Percentiles rank a stretch among this genome's conserved stretches.
phyloP scores from a whole-genome alignment of 1,140 invertebrate species.

The Drosophila prosaltans region DNA sequence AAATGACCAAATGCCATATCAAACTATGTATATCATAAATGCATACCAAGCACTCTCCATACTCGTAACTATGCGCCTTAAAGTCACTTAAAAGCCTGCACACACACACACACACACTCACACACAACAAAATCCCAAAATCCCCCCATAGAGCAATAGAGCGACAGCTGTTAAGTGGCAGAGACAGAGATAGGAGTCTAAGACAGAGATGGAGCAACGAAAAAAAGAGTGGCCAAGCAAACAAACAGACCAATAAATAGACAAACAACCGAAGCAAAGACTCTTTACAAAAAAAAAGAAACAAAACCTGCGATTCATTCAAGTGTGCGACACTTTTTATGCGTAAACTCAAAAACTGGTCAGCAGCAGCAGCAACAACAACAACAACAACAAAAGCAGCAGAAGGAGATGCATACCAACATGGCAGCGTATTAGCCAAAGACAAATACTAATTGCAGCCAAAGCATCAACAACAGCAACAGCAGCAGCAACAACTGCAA shows the following conservation, averaged over 20 bases:
- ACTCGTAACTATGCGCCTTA: slow-evolving; percentile 16
- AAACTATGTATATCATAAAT: slow-evolving; percentile 46
- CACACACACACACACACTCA: background rate
- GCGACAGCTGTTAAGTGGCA: slow-evolving; percentile 68
- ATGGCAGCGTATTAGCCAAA: slow-evolving; percentile 81
- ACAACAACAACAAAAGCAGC: slow-evolving; percentile 45
- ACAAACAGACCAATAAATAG: slow-evolving; percentile 74
- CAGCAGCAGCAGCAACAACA: slow-evolving; percentile 28
- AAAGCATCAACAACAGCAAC: slow-evolving; percentile 60
- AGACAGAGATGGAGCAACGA: slow-evolving; percentile 18
- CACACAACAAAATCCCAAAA: slow-evolving; percentile 39
- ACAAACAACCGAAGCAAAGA: slow-evolving; percentile 74
- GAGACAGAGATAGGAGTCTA: slow-evolving; percentile 51
- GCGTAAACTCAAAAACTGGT: slow-evolving; percentile 38
- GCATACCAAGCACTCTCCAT: slow-evolving; percentile 51
- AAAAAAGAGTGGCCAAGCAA: slow-evolving; percentile 48
- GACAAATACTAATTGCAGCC: slow-evolving; percentile 82
- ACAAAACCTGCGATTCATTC: slow-evolving; percentile 57
- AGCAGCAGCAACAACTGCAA: slow-evolving; percentile 30
- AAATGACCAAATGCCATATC: slow-evolving; percentile 28
- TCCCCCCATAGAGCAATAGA: slow-evolving; percentile 14
- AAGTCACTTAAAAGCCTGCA: slow-evolving; percentile 43
- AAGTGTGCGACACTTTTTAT: slow-evolving; percentile 53
- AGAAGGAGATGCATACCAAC: slow-evolving; percentile 73
- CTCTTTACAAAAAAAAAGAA: slow-evolving; percentile 23